phyloP scores from a whole-genome alignment of 1,140 invertebrate species.

The Atopsyche davidsoni region DNA sequence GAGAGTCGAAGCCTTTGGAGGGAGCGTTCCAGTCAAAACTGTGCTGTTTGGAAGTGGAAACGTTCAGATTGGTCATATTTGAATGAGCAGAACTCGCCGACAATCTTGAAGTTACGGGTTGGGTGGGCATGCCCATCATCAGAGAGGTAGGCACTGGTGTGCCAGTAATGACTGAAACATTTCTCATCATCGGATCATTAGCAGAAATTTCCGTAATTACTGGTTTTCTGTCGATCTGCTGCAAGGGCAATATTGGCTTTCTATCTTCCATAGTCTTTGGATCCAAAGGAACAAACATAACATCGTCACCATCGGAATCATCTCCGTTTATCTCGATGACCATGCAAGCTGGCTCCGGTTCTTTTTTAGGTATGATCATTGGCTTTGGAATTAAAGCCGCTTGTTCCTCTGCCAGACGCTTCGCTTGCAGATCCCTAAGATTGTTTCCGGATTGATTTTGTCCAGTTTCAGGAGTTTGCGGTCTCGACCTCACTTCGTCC shows the following conservation, averaged over 20 bases:
- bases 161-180: too few relatives aligned
- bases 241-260: too few relatives aligned
- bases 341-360: constrained; percentile 10
- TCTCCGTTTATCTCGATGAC: constrained; percentile 29
- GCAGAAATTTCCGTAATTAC: too few relatives aligned
- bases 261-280: too few relatives aligned
- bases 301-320: constrained; percentile 22
- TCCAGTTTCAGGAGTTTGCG: constrained; percentile 1
- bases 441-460: constrained; percentile 6
- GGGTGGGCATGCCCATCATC: too few relatives aligned
- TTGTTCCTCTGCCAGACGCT: constrained; percentile 9
- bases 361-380: constrained; percentile 27
- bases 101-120: too few relatives aligned
- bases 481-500: constrained; percentile 9
- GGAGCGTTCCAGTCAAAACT: constrained; percentile 28
- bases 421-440: constrained; percentile 14
- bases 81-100: too few relatives aligned
- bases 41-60: constrained; percentile 24
- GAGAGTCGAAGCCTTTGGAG: constrained; percentile 9
- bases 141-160: too few relatives aligned
- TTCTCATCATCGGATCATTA: too few relatives aligned
- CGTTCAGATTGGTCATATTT: neutral
- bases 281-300: constrained; percentile 24
- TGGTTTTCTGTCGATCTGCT: too few relatives aligned
- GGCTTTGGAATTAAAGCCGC: constrained; percentile 22